Percentiles rank a stretch among this genome's conserved stretches.
Evolutionary conservation across 2,113 vertebrate species (phyloP).

Genomic region (Callopanchax toddi): DNA sequence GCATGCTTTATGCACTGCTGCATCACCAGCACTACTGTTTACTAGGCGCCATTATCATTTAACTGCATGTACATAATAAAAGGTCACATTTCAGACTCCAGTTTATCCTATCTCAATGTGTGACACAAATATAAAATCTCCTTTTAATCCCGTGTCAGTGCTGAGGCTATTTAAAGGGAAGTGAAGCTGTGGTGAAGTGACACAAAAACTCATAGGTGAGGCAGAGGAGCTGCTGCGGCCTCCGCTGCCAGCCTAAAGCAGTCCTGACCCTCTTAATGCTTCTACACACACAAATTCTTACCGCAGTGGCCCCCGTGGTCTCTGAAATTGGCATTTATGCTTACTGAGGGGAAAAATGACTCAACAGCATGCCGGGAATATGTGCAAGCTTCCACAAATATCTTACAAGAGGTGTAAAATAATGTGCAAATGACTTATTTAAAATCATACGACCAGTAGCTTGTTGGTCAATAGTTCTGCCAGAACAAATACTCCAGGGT

Average conservation of each 20-base stretch:
- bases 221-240: slow-evolving; percentile 21
- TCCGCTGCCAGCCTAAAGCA: slow-evolving; percentile 32
- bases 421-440: slow-evolving; percentile 26
- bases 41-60: slow-evolving; percentile 51
- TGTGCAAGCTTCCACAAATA: slow-evolving; percentile 40
- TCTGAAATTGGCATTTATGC: slow-evolving; percentile 39
- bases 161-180: slow-evolving; percentile 8
- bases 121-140: slow-evolving; percentile 16
- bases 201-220: slow-evolving; percentile 20
- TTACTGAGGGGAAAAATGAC: slow-evolving; percentile 41
- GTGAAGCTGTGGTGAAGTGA: slow-evolving; percentile 15
- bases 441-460: slow-evolving; percentile 12
- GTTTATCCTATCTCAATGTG: slow-evolving; percentile 44
- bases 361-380: slow-evolving; percentile 28
- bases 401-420: slow-evolving; percentile 22
- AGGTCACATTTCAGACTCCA: slow-evolving; percentile 53
- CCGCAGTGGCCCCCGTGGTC: slow-evolving; percentile 15
- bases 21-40: slow-evolving; percentile 44
- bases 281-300: slow-evolving; percentile 40
- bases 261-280: slow-evolving; percentile 34
- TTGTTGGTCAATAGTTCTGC: slow-evolving; percentile 22
- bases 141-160: slow-evolving; percentile 4
- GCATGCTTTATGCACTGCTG: slow-evolving; percentile 62
- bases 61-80: slow-evolving; percentile 44
- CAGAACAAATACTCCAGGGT: slow-evolving; percentile 23